These are phyloP conservation scores for Lepidonotus clava DNA, from an alignment of 2,888 invertebrate species.

Conservation along the genomic window DNA sequence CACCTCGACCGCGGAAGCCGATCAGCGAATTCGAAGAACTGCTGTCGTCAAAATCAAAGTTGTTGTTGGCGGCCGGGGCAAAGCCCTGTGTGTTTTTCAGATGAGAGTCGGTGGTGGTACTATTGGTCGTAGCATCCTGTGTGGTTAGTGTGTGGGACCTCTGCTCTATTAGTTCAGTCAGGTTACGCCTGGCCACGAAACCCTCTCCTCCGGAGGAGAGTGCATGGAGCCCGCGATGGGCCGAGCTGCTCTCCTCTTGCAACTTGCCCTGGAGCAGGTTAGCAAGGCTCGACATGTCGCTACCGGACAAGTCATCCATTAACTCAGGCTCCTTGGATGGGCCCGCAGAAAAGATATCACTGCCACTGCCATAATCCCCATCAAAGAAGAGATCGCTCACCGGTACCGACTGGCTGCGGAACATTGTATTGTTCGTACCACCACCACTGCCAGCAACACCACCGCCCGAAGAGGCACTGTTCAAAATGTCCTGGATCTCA, in stretches of 20 bases:
- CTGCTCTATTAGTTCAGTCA: slow-evolving; percentile 49
- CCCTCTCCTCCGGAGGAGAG: not conserved
- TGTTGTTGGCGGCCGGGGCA: not conserved
- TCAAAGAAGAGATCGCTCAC: slow-evolving; percentile 37
- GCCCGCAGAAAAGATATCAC: slow-evolving; percentile 8
- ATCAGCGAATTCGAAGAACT: slow-evolving; percentile 17
- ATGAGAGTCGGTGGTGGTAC: not conserved
- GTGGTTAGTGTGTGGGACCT: not conserved
- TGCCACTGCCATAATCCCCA: not conserved
- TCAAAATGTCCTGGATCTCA: slow-evolving; percentile 55
- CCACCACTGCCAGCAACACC: not conserved
- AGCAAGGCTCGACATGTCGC: slow-evolving; percentile 36
- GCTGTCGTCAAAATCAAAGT: slow-evolving; percentile 42
- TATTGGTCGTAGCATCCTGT: too few relatives aligned
- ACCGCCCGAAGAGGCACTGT: not conserved
- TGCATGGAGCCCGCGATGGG: not conserved
- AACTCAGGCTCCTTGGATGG: slow-evolving; percentile 38
- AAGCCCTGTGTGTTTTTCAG: not conserved
- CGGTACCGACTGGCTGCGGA: slow-evolving; percentile 55
- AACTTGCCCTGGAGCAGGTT: slow-evolving; percentile 51
- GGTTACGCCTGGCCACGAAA: slow-evolving; percentile 37
- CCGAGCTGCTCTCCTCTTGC: not conserved
- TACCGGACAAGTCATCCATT: slow-evolving; percentile 30
- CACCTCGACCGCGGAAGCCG: slow-evolving; percentile 34
- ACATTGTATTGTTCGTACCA: not conserved